A percentile compares a stretch with the other conserved stretches of the same genome.
phyloP scores from a whole-genome alignment of 2,797 vertebrate species.

The Scolopax bukidnonensis region DNA sequence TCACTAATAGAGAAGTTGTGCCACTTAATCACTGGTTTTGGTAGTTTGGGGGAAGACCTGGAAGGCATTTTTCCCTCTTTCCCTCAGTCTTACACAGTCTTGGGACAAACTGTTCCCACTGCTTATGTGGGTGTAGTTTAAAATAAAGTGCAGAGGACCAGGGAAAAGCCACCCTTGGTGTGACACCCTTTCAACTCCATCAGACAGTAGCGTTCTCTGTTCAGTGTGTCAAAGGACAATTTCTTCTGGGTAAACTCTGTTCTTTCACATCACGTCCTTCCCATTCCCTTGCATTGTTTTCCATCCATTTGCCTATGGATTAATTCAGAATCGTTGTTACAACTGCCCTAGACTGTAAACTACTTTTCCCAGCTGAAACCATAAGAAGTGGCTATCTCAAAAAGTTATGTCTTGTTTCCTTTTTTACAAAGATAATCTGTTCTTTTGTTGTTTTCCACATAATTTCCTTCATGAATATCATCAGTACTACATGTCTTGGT shows the following conservation, averaged over 20 bases:
- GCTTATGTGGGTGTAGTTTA: background rate
- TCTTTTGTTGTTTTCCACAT: background rate
- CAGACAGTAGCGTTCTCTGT: background rate
- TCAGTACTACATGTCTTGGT: background rate
- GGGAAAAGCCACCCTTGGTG: background rate
- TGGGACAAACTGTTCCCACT: background rate
- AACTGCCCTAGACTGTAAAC: background rate
- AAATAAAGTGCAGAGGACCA: background rate
- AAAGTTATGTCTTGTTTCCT: background rate
- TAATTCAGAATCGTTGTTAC: background rate
- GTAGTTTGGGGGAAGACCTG: background rate
- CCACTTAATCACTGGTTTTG: background rate
- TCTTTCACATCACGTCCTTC: background rate
- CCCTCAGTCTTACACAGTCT: fast-evolving
- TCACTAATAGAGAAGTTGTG: background rate
- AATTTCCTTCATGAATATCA: background rate
- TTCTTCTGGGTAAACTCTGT: background rate
- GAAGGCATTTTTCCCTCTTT: background rate
- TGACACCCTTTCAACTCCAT: background rate
- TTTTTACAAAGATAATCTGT: background rate
- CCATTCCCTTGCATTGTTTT: background rate
- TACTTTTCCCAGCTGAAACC: background rate
- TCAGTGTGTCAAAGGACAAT: background rate
- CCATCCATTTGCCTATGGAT: background rate
- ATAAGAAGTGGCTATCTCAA: background rate